Evolutionary conservation across 2,113 vertebrate species (phyloP).

Genomic region (Channa argus): DNA sequence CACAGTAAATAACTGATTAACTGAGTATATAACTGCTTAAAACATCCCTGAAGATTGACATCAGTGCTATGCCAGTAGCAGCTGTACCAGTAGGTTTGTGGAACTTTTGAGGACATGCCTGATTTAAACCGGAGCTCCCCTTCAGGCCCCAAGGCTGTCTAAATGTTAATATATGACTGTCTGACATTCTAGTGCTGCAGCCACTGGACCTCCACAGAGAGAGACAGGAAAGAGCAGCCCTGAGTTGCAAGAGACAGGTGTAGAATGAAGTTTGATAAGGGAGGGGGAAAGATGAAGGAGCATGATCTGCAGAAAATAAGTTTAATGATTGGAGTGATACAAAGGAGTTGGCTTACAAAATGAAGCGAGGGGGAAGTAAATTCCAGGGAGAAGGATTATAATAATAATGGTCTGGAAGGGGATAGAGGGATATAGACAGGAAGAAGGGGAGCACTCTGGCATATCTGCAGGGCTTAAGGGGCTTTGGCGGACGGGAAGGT

Average conservation of each 20-base stretch:
- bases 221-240: slow-evolving; percentile 17
- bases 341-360: slow-evolving; percentile 21
- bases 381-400: slow-evolving; percentile 16
- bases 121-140: slow-evolving; percentile 50
- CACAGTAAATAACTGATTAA: slow-evolving; percentile 1
- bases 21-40: neutral
- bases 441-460: slow-evolving; percentile 21
- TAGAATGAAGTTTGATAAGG: neutral
- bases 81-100: slow-evolving; percentile 18
- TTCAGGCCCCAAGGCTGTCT: slow-evolving; percentile 50
- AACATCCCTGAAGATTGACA: slow-evolving; percentile 43
- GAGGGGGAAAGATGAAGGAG: neutral
- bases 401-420: slow-evolving; percentile 26
- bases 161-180: slow-evolving; percentile 78
- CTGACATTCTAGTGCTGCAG: slow-evolving; percentile 69
- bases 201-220: slow-evolving; percentile 47
- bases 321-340: slow-evolving; percentile 39
- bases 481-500: slow-evolving; percentile 42
- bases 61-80: slow-evolving; percentile 16
- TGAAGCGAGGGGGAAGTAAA: slow-evolving; percentile 16
- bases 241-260: slow-evolving; percentile 13
- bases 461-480: slow-evolving; percentile 54
- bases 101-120: slow-evolving; percentile 53
- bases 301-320: slow-evolving; percentile 14
- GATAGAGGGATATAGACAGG: slow-evolving; percentile 12